Base-by-base conservation (phyloP, 2,888 invertebrate genomes). In the Macrosiphum euphorbiae region DNA sequence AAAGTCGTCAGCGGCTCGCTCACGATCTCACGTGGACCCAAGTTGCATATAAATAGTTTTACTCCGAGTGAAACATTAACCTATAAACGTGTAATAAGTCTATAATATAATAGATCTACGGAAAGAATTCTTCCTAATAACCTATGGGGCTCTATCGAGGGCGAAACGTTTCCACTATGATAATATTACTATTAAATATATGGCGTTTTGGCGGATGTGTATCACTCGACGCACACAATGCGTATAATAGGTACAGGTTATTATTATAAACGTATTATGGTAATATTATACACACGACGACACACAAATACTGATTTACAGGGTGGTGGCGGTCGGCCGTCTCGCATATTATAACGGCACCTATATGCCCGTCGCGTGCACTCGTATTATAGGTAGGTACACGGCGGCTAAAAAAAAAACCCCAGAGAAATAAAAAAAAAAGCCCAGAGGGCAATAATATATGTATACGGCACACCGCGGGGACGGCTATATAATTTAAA, bases 401-500 rank as follows among this genome's bases (percentile, higher is more conserved):
- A 50, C 78, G 20, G 78, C 3, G 78, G 35, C 35, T 20, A 35
- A 24, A 35, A 35, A 78, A 78, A 78, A 35, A 35, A 47, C 47
- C 55, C 13, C 20, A 1, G 35, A 78, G 35, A 78, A 35, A 78
- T 35, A 78, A 78, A 78, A 78, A 78, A 78, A 35, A 78, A 41
- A 78, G 35, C 78, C 78, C 35, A 2, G 78, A 78, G 78, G 78
- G 78, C 78, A 35, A 78, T 78, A 78, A 2, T 47, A 47, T 50
- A 50, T 50, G 1, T 52, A 52, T 78, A 78, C 78, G 20, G 35
- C 35, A 78, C 78, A 20, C 78, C 20, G 78, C 78, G 35, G 78
- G 67, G 78, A 41, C 20, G 78, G 26, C 61, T 90, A 50, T 90
- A 50, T 90, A 90, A 90, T 90, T 90, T 90, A 90, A 90, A 90